Evolutionary conservation across 1,140 invertebrate genomes (phyloP).

Genomic region (Drosophila pallidifrons): DNA sequence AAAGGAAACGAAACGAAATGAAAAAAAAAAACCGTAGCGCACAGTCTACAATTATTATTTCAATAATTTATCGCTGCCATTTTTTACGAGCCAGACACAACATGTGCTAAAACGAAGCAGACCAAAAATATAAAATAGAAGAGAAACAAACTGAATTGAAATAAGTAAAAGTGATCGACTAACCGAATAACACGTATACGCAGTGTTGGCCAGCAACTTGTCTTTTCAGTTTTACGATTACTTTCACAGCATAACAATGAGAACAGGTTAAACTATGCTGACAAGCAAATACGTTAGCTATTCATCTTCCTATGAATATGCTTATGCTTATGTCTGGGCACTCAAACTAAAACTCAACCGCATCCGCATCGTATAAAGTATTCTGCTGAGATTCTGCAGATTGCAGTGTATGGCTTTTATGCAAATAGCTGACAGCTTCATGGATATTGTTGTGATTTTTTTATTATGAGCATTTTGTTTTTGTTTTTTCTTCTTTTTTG

Average conservation of each 20-base stretch:
- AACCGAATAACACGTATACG: not conserved
- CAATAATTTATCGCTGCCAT: conserved; percentile 3
- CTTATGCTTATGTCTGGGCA: not conserved
- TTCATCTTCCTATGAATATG: conserved; percentile 1
- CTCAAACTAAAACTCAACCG: not conserved
- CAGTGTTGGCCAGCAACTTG: not conserved
- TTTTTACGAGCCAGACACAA: conserved; percentile 9
- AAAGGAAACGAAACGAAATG: no score
- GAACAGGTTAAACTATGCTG: not conserved
- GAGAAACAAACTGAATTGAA: not conserved
- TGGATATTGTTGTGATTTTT: conserved; percentile 27
- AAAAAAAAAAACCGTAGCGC: not conserved
- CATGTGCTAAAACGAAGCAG: conserved; percentile 3
- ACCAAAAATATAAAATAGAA: not conserved
- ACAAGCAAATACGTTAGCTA: conserved; percentile 1
- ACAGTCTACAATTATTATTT: not conserved
- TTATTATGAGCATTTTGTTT: conserved; percentile 1
- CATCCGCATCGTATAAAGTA: not conserved
- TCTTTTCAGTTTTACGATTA: not conserved
- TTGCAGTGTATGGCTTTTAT: conserved; percentile 27
- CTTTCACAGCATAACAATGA: not conserved
- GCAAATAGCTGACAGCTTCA: conserved; percentile 36
- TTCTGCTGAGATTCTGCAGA: conserved; percentile 5
- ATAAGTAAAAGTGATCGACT: no score
- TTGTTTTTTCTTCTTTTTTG: conserved; percentile 12